Evolutionary conservation across 2,113 vertebrate genomes (phyloP), one percentile per base, ranked within the genome.

Genomic region (Dendropsophus ebraccatus): DNA sequence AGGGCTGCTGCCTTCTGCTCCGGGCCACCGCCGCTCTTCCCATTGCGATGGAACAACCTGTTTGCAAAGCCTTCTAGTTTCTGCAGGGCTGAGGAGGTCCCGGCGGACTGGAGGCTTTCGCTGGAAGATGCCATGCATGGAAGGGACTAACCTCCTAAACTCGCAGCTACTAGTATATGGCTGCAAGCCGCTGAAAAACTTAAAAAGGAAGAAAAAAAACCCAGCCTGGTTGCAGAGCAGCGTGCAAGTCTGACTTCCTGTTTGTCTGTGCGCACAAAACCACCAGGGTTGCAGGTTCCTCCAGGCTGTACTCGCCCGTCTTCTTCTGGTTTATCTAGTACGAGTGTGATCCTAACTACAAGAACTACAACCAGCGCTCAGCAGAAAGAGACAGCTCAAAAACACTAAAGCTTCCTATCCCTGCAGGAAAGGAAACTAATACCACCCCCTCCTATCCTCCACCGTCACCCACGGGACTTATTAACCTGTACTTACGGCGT

Each of bases 191-290:
- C 90, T 88, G 87, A 90, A 88, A 84, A 89, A 83, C 52, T 84
- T 88, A 91, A 91, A 41, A 16, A 25, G 19, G 25, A 92, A 89
- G 88, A 84, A 90, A 89, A 21, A 28, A 37, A 52, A 72, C 21
- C 54, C 37, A 72, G 30, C 54, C 37, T 12, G 23, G 8, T 77
- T 84, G 89, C 89, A 87, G 37, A 88, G 88, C 92, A 91, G 12
- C 17, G 92, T 90, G 89, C 92, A 90, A 88, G 91, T 92, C 89
- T 88, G 76, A 93, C 96, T 99, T 99, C 97, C 97, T 97, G 96
- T 96, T 91, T 89, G 92, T 91, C 90, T 74, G 86, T 88, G 91
- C 87, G 88, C 90, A 91, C 28, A 72, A 87, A 94, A 94, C 93
- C 93, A 92, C 92, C 89, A 89, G 90, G 87, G 88, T 91, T 92